Conservation (phyloP, 2,888 invertebrate species). For the Rambutsinella grinnellia region DNA sequence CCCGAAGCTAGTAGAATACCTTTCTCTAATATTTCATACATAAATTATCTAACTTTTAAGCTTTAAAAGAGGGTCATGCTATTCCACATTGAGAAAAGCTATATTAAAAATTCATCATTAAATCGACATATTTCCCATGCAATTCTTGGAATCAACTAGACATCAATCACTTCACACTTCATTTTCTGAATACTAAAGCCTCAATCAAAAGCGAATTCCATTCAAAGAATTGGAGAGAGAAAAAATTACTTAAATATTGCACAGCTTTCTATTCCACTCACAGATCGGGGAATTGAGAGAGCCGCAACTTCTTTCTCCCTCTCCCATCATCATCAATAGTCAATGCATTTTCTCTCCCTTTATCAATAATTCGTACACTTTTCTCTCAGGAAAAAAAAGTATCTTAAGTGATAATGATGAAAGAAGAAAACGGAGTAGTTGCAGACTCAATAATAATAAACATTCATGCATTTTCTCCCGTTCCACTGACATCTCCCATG, state of each 20-base stretch:
- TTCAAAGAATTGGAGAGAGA: too few relatives aligned
- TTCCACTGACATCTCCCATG: constrained; percentile 34
- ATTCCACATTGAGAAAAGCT: neutral
- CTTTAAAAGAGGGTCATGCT: neutral
- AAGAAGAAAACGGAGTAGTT: constrained; percentile 19
- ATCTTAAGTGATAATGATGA: constrained; percentile 19
- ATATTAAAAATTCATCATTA: neutral
- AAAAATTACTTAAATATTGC: too few relatives aligned
- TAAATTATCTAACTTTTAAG: constrained; percentile 21
- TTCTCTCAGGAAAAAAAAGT: constrained; percentile 19
- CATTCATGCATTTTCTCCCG: constrained; percentile 23
- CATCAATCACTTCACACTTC: constrained; percentile 40
- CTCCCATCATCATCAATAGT: constrained; percentile 41
- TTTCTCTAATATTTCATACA: constrained; percentile 29
- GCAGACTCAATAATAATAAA: constrained; percentile 33
- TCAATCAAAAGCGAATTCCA: neutral
- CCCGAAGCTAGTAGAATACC: neutral
- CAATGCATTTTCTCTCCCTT: constrained; percentile 45
- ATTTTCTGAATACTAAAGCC: neutral
- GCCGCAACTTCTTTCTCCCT: constrained; percentile 47
- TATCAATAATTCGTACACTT: constrained; percentile 50
- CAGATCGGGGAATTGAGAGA: constrained; percentile 22
- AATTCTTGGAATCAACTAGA: constrained; percentile 46
- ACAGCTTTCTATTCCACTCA: too few relatives aligned
- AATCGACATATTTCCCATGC: too few relatives aligned